phyloP scores from a whole-genome alignment of 2,113 vertebrate genomes.

The Cyprinodon brontotheroides region DNA sequence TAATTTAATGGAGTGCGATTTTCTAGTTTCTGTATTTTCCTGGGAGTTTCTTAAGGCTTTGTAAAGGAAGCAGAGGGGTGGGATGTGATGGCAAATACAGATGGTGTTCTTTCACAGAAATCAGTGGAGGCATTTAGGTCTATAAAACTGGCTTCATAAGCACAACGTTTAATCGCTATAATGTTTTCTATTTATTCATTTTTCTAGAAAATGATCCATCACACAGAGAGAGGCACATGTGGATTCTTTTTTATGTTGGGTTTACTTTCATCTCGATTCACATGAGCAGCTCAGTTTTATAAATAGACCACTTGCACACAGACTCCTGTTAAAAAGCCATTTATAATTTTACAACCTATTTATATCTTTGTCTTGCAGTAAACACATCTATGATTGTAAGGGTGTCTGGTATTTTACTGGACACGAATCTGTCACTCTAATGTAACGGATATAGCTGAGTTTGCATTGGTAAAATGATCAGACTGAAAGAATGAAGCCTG shows the following conservation, averaged over 20 bases:
- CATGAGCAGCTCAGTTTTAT: conserved; percentile 50
- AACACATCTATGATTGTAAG: conserved; percentile 67
- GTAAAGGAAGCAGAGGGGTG: not conserved
- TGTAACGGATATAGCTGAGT: conserved; percentile 48
- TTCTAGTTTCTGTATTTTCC: conserved; percentile 25
- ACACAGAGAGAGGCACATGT: conserved; percentile 20
- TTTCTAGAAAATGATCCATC: conserved; percentile 22
- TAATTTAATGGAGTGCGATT: conserved; percentile 47
- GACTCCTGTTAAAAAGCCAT: conserved; percentile 54
- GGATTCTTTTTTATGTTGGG: conserved; percentile 23
- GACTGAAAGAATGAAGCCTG: too few relatives aligned
- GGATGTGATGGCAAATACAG: conserved; percentile 18
- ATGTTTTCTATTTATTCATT: conserved; percentile 1
- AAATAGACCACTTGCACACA: conserved; percentile 62
- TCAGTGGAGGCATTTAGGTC: conserved; percentile 17
- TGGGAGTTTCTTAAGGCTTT: conserved; percentile 33
- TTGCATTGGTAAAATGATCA: conserved; percentile 40
- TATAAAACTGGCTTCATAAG: conserved; percentile 13
- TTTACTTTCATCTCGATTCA: conserved; percentile 44
- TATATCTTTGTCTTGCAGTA: conserved; percentile 70
- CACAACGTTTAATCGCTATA: conserved; percentile 17
- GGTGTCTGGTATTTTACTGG: conserved; percentile 23
- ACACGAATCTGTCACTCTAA: conserved; percentile 44
- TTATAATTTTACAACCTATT: conserved; percentile 72
- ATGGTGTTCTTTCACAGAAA: conserved; percentile 40